phyloP scores from a whole-genome alignment of 2,797 vertebrate species.

The Parauchenoglanis punctatus region DNA sequence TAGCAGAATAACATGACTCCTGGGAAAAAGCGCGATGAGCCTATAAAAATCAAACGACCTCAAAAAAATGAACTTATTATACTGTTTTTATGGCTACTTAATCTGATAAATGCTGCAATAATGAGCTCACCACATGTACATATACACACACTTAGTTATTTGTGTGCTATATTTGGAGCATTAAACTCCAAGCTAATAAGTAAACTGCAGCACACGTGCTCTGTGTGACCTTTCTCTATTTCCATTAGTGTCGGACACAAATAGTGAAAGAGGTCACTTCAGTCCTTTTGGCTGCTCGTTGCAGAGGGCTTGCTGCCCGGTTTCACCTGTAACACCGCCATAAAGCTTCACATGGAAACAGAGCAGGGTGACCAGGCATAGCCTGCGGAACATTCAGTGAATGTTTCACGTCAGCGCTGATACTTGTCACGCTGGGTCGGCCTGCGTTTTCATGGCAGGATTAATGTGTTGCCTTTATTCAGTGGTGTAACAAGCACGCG shows the following conservation, averaged over 20 bases:
- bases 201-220: neutral
- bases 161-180: neutral
- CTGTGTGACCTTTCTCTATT: neutral
- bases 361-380: neutral
- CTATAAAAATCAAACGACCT: neutral
- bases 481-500: neutral
- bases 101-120: neutral
- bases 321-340: neutral
- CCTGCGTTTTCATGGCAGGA: neutral
- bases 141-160: neutral
- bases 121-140: neutral
- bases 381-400: neutral
- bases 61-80: neutral
- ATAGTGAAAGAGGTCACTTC: neutral
- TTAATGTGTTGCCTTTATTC: neutral
- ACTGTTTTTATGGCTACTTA: neutral
- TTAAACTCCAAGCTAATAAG: neutral
- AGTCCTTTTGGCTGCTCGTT: neutral
- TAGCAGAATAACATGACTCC: neutral
- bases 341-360: constrained; percentile 7
- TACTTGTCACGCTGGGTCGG: neutral
- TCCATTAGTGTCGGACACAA: constrained; percentile 4
- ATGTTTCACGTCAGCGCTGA: neutral
- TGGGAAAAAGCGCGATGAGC: neutral
- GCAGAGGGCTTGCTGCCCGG: neutral